These are phyloP conservation scores for Cyrtonyx montezumae DNA, from an alignment of 2,113 vertebrate genomes.

Conservation along the genomic window DNA sequence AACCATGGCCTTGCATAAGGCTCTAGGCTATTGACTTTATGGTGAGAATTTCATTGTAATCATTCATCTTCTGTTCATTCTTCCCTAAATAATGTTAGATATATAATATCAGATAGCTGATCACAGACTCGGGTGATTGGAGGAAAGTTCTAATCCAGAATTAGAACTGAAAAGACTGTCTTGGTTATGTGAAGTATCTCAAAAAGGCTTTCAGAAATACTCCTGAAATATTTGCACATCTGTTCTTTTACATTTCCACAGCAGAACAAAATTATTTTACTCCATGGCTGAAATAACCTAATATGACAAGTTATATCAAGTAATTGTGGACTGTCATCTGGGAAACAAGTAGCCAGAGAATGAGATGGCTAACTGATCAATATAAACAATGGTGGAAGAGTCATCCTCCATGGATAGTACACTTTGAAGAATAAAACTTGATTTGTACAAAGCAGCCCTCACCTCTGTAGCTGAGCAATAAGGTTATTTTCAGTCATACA, in stretches of 20 bases:
- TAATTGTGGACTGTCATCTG: not conserved
- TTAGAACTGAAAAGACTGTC: not conserved
- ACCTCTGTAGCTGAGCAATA: not conserved
- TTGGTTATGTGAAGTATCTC: not conserved
- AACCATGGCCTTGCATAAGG: conserved; percentile 35
- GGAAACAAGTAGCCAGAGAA: not conserved
- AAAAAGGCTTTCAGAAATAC: not conserved
- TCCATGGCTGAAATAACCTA: not conserved
- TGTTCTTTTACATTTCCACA: not conserved
- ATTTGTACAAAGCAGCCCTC: not conserved
- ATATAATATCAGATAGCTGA: not conserved
- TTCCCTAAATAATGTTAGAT: not conserved
- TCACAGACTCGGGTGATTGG: not conserved
- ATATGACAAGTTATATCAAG: not conserved
- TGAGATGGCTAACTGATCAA: not conserved
- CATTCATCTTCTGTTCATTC: not conserved
- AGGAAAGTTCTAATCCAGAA: not conserved
- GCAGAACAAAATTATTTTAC: not conserved
- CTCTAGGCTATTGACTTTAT: conserved; percentile 5
- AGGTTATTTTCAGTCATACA: not conserved
- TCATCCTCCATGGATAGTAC: not conserved
- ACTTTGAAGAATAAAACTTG: not conserved
- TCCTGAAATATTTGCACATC: not conserved
- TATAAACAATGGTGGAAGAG: not conserved
- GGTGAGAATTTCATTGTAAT: not conserved